A percentile compares a stretch with the other conserved stretches of the same genome.
phyloP scores from a whole-genome alignment of 2,888 invertebrate genomes.

The Melinopterus prodromus region DNA sequence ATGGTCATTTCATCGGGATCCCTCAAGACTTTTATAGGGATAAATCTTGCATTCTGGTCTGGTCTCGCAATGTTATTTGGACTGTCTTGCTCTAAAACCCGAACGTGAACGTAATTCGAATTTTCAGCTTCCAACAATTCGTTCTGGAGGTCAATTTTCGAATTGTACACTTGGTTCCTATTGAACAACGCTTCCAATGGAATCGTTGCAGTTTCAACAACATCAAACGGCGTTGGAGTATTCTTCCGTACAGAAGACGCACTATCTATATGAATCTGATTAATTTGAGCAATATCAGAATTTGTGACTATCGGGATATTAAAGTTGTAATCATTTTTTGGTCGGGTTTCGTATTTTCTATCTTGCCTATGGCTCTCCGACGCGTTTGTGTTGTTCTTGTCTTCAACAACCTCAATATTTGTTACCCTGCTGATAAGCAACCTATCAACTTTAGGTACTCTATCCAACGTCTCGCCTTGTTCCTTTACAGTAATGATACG shows the following conservation, averaged over 20 bases:
- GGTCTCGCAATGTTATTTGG: conserved; percentile 26
- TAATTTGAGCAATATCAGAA: conserved; percentile 40
- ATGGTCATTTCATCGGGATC: conserved; percentile 53
- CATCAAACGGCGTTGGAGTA: conserved; percentile 54
- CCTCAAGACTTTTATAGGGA: conserved; percentile 50
- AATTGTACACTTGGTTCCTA: conserved; percentile 54
- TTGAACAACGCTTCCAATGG: conserved; percentile 74
- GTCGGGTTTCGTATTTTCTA: conserved; percentile 55
- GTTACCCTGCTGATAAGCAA: conserved; percentile 69
- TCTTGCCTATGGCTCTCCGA: conserved; percentile 29
- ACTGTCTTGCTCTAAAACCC: conserved; percentile 52
- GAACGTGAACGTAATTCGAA: conserved; percentile 55
- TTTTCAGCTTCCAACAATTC: conserved; percentile 57
- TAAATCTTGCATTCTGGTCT: conserved; percentile 43
- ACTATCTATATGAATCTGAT: conserved; percentile 57
- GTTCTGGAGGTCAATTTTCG: conserved; percentile 45
- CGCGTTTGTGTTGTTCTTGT: conserved; percentile 44
- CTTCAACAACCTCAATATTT: conserved; percentile 73
- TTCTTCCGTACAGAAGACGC: conserved; percentile 55
- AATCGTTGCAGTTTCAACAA: conserved; percentile 70
- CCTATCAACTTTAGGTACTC: conserved; percentile 68
- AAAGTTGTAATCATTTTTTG: conserved; percentile 49
- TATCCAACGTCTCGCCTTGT: conserved; percentile 66
- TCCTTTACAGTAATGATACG: conserved; percentile 74
- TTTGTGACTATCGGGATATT: conserved; percentile 31